Percentiles rank a stretch among this genome's conserved stretches.
phyloP scores from a whole-genome alignment of 2,888 invertebrate genomes.

The Dasypogon diadema region DNA sequence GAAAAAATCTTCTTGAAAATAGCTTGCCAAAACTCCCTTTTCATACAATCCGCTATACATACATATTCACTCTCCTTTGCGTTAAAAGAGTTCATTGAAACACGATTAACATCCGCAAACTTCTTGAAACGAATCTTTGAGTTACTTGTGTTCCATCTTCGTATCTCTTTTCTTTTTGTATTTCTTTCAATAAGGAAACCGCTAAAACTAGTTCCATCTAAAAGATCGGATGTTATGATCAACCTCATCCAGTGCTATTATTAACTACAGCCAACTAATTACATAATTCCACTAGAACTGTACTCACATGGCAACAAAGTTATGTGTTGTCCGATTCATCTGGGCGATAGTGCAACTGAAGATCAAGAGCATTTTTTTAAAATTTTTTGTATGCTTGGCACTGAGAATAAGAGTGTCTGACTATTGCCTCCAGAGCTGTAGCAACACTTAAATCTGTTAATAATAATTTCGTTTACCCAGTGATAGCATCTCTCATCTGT shows the following conservation, averaged over 20 bases:
- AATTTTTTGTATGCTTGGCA: no score
- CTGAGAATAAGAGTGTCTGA: background rate
- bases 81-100: conserved; percentile 39
- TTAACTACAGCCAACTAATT: conserved; percentile 48
- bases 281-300: conserved; percentile 40
- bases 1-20: no score
- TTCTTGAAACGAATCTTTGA: conserved; percentile 12
- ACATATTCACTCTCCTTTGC: background rate
- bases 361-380: conserved; percentile 16
- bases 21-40: background rate
- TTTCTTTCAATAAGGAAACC: conserved; percentile 4
- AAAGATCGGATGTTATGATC: conserved; percentile 46
- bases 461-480: conserved; percentile 44
- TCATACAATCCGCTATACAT: background rate
- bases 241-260: conserved; percentile 47
- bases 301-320: background rate
- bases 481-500: conserved; percentile 45
- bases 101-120: conserved; percentile 32
- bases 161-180: conserved; percentile 4
- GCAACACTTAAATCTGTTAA: conserved; percentile 48
- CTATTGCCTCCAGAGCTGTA: conserved; percentile 33
- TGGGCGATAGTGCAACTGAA: conserved; percentile 32
- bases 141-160: background rate
- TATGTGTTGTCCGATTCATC: conserved; percentile 10
- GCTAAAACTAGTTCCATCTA: conserved; percentile 40